Conservation (phyloP, 2,113 vertebrate genomes). For the Istiophorus platypterus region DNA sequence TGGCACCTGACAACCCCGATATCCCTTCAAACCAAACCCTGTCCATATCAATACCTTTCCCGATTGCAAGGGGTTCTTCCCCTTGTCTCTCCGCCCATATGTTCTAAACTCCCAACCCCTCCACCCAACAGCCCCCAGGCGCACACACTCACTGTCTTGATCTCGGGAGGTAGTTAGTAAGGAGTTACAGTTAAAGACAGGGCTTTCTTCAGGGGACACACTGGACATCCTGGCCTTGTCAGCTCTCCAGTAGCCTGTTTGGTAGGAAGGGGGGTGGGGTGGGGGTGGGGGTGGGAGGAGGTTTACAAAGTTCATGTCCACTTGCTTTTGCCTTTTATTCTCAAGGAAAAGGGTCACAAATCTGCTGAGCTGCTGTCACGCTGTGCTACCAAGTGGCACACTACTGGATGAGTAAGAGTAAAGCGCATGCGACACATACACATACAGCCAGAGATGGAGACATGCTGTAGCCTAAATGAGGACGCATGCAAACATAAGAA, state of each 20-base stretch:
- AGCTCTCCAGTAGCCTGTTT: slow-evolving; percentile 99
- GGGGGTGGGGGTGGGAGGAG: slow-evolving; percentile 60
- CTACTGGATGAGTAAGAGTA: slow-evolving; percentile 9
- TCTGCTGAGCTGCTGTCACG: slow-evolving; percentile 38
- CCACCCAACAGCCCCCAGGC: slow-evolving; percentile 68
- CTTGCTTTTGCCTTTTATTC: slow-evolving; percentile 51
- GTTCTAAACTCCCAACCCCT: slow-evolving; percentile 23
- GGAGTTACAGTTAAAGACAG: slow-evolving; percentile 94
- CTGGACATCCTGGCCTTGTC: slow-evolving; percentile 94
- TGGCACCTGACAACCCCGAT: not conserved
- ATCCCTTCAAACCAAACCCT: slow-evolving; percentile 21
- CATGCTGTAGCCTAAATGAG: slow-evolving; percentile 19
- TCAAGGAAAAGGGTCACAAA: slow-evolving; percentile 47
- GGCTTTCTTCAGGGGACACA: slow-evolving; percentile 91
- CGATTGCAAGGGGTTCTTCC: not conserved
- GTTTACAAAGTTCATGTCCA: slow-evolving; percentile 67
- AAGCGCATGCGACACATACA: slow-evolving; percentile 37
- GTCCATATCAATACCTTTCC: slow-evolving; percentile 13
- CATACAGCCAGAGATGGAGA: slow-evolving; percentile 2
- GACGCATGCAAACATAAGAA: slow-evolving; percentile 20
- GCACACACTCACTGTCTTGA: slow-evolving; percentile 98
- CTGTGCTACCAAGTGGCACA: slow-evolving; percentile 8
- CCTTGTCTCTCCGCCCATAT: slow-evolving; percentile 4
- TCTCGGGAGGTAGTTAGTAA: slow-evolving; percentile 96
- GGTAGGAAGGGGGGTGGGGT: slow-evolving; percentile 72